Percentiles rank a stretch among this genome's conserved stretches.
Conservation (phyloP, 1,140 invertebrate genomes). For the Zaprionus lachaisei region DNA sequence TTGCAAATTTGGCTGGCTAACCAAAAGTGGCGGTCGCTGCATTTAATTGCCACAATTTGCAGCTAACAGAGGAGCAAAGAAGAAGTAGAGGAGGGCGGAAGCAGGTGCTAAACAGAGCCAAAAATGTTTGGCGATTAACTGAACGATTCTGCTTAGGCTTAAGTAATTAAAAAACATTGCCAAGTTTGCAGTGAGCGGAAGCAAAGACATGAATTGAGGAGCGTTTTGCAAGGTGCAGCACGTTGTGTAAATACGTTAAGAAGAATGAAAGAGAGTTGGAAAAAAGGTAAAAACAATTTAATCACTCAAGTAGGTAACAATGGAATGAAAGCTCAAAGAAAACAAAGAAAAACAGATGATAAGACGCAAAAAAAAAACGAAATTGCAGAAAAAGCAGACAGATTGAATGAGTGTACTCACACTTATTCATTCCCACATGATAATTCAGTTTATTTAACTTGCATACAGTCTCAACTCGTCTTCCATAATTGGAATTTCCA, state of each 20-base stretch:
- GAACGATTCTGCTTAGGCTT: slow-evolving; percentile 22
- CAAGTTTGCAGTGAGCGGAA: slow-evolving; percentile 33
- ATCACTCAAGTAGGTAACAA: slow-evolving; percentile 4
- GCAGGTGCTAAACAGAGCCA: slow-evolving; percentile 22
- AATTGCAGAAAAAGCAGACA: neutral
- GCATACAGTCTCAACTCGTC: slow-evolving; percentile 2
- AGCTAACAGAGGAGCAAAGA: neutral
- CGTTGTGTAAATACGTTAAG: neutral
- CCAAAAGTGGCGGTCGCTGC: slow-evolving; percentile 61
- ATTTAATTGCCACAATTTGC: slow-evolving; percentile 58
- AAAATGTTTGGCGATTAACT: slow-evolving; percentile 46
- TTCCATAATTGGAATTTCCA: slow-evolving; percentile 19
- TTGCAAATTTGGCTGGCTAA: slow-evolving; percentile 65
- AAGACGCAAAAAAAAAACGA: neutral
- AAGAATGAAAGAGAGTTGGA: neutral
- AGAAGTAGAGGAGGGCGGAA: neutral
- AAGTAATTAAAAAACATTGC: slow-evolving; percentile 30
- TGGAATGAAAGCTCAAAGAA: slow-evolving; percentile 8
- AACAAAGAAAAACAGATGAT: slow-evolving; percentile 8
- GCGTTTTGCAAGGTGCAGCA: neutral
- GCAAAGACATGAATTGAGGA: slow-evolving; percentile 10
- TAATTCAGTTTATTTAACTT: slow-evolving; percentile 3
- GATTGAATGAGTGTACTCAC: slow-evolving; percentile 14
- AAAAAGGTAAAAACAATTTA: slow-evolving; percentile 14
- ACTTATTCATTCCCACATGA: slow-evolving; percentile 12